Conservation (phyloP, 2,797 vertebrate genomes). For the Sphenopsis melanotis region DNA sequence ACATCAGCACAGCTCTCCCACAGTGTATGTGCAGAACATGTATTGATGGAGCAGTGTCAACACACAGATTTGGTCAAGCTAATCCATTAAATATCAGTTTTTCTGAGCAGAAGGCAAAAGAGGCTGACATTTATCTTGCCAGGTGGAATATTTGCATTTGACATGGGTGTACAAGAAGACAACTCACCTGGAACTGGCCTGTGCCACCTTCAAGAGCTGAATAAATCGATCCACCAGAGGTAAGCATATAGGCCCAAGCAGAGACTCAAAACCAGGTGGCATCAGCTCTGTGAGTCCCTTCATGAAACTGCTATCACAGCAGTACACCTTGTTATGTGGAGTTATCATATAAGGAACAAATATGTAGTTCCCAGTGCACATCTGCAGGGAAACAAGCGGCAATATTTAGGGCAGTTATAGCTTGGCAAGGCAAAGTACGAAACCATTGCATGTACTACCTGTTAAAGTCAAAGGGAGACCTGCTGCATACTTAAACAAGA, state of each 20-base stretch:
- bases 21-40: not conserved
- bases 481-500: not conserved
- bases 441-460: not conserved
- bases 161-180: not conserved
- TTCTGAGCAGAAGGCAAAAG: not conserved
- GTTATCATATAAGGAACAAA: slow-evolving; percentile 98
- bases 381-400: slow-evolving; percentile 72
- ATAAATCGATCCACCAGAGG: slow-evolving; percentile 92
- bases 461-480: not conserved
- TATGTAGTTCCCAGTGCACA: slow-evolving; percentile 92
- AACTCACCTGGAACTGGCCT: slow-evolving; percentile 90
- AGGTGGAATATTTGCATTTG: not conserved
- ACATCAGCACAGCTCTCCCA: not conserved
- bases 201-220: slow-evolving; percentile 90
- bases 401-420: not conserved
- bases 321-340: slow-evolving; percentile 95
- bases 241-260: slow-evolving; percentile 95
- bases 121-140: not conserved
- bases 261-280: slow-evolving; percentile 92
- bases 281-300: slow-evolving; percentile 95
- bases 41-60: not conserved
- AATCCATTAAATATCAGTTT: not conserved
- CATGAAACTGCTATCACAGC: slow-evolving; percentile 94
- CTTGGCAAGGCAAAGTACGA: not conserved
- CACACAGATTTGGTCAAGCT: not conserved